These are phyloP conservation scores for Cataglyphis livida DNA, from an alignment of 2,888 invertebrate genomes.

Conservation along the genomic window DNA sequence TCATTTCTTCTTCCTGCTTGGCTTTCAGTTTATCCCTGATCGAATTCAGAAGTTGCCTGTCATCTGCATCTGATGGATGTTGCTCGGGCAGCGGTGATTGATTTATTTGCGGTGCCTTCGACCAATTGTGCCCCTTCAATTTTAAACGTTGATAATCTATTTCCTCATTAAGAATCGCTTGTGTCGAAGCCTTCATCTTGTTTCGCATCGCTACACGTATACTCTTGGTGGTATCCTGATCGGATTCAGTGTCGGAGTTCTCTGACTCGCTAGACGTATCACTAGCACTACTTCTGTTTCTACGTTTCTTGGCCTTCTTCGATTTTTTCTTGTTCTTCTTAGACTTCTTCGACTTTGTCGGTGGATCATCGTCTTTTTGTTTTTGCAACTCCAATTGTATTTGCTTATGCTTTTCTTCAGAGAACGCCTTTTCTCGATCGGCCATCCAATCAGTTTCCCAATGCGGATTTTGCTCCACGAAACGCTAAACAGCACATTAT, in stretches of 20 bases:
- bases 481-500: constrained; percentile 87
- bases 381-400: constrained; percentile 85
- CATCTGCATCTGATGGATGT: constrained; percentile 83
- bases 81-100: constrained; percentile 75
- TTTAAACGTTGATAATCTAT: constrained; percentile 82
- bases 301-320: constrained; percentile 86
- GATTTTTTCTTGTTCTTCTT: constrained; percentile 87
- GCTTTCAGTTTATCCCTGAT: constrained; percentile 87
- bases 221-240: constrained; percentile 87
- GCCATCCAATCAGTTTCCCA: constrained; percentile 96
- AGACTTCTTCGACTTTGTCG: constrained; percentile 87
- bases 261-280: constrained; percentile 85
- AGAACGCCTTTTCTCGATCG: constrained; percentile 90
- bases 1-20: constrained; percentile 86
- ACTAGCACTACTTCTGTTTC: constrained; percentile 85
- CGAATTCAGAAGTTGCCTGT: constrained; percentile 86
- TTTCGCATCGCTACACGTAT: constrained; percentile 90
- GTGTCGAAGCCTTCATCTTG: constrained; percentile 86
- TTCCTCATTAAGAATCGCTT: constrained; percentile 86
- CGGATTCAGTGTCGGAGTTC: constrained; percentile 85
- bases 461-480: constrained; percentile 93
- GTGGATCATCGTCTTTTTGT: constrained; percentile 88
- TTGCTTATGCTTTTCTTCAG: constrained; percentile 84
- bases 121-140: constrained; percentile 86
- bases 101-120: constrained; percentile 79